Evolutionary conservation across 2,113 vertebrate genomes (phyloP).

Genomic region (Vulpes lagopus): DNA sequence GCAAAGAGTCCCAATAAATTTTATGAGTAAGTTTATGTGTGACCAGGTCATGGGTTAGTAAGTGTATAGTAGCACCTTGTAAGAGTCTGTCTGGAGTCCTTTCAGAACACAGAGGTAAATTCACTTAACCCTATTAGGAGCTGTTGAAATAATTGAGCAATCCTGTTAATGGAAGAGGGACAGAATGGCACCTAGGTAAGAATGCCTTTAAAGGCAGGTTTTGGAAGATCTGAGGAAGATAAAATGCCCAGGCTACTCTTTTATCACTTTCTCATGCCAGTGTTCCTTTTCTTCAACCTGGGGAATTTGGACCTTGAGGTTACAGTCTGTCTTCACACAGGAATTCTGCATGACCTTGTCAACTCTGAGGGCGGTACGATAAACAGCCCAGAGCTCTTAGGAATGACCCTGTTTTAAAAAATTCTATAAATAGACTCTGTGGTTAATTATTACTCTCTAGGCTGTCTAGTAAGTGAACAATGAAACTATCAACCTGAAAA

Average conservation of each 20-base stretch:
- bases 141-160: slow-evolving; percentile 81
- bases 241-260: slow-evolving; percentile 44
- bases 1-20: not conserved
- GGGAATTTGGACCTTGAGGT: slow-evolving; percentile 36
- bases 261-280: slow-evolving; percentile 63
- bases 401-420: slow-evolving; percentile 71
- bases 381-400: slow-evolving; percentile 79
- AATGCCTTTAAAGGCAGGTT: slow-evolving; percentile 64
- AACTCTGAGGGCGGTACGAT: slow-evolving; percentile 76
- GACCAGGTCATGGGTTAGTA: slow-evolving; percentile 28
- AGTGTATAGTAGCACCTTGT: slow-evolving; percentile 68
- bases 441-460: slow-evolving; percentile 68
- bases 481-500: not conserved
- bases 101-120: slow-evolving; percentile 82
- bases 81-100: slow-evolving; percentile 82
- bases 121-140: slow-evolving; percentile 79
- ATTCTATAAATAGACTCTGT: slow-evolving; percentile 86
- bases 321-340: slow-evolving; percentile 80
- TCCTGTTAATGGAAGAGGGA: slow-evolving; percentile 50
- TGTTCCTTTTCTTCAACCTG: not conserved
- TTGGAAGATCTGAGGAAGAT: slow-evolving; percentile 66
- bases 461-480: slow-evolving; percentile 66
- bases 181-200: not conserved
- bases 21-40: slow-evolving; percentile 16
- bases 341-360: slow-evolving; percentile 87